Conservation (phyloP, 2,888 invertebrate genomes). For the Lasioglossum oenotherae region DNA sequence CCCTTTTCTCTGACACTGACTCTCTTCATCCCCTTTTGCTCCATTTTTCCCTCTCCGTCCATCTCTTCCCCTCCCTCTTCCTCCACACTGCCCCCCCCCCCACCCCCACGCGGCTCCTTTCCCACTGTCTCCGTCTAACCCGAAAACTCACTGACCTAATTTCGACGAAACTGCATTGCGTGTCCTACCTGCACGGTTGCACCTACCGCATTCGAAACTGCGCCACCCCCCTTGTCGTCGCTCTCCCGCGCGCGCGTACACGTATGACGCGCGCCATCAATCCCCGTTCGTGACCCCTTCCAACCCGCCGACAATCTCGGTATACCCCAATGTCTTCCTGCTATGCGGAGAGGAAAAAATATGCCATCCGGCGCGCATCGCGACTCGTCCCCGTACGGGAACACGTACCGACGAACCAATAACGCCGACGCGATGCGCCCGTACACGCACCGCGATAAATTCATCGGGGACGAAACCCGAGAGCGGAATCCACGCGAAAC, state of each 20-base stretch:
- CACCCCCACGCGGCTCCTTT: conserved; percentile 15
- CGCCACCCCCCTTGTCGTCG: conserved; percentile 33
- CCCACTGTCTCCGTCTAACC: conserved; percentile 61
- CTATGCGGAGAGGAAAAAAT: conserved; percentile 9
- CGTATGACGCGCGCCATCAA: conserved; percentile 27
- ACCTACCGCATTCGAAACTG: conserved; percentile 74
- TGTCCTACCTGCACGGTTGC: conserved; percentile 74
- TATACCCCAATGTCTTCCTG: not conserved
- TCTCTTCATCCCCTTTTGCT: not conserved
- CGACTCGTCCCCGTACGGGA: conserved; percentile 20
- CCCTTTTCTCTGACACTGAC: no score
- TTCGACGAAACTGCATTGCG: conserved; percentile 76
- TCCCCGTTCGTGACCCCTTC: not conserved
- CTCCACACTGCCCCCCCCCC: conserved; percentile 18
- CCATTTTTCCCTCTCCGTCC: not conserved
- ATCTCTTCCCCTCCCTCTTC: not conserved
- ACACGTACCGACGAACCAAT: conserved; percentile 19
- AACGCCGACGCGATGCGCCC: not conserved
- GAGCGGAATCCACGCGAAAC: not conserved
- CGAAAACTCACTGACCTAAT: conserved; percentile 78
- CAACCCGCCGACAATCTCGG: not conserved
- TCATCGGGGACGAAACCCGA: not conserved
- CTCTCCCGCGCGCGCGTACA: conserved; percentile 12
- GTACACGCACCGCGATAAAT: not conserved
- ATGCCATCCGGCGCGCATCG: conserved; percentile 22